Evolutionary conservation across 2,113 vertebrate species (phyloP).

Genomic region (Pungitius pungitius): DNA sequence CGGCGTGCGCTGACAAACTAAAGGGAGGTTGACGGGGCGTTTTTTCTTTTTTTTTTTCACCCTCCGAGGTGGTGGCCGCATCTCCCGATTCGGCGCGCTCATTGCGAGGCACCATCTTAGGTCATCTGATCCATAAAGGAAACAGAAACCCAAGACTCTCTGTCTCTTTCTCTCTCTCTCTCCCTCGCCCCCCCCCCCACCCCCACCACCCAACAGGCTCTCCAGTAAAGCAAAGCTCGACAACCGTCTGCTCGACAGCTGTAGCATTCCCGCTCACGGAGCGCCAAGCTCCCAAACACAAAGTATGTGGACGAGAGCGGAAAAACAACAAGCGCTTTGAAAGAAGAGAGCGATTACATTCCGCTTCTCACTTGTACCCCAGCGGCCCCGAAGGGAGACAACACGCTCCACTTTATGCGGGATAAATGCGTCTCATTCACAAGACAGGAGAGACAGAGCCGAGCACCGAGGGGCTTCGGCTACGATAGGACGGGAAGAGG

Average conservation of each 20-base stretch:
- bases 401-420: constrained; percentile 14
- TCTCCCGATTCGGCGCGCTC: constrained; percentile 47
- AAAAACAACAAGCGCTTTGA: constrained; percentile 57
- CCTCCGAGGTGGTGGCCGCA: background rate
- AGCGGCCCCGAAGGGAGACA: constrained; percentile 8
- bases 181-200: no score
- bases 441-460: constrained; percentile 19
- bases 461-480: background rate
- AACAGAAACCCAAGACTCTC: constrained; percentile 73
- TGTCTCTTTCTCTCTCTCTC: constrained; percentile 34
- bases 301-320: constrained; percentile 63
- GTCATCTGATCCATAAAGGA: constrained; percentile 71
- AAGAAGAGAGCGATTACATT: constrained; percentile 23
- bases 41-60: background rate
- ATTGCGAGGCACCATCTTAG: constrained; percentile 55
- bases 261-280: constrained; percentile 51
- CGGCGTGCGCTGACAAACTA: constrained; percentile 1
- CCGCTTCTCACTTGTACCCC: constrained; percentile 27
- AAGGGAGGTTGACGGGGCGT: constrained; percentile 5
- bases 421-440: constrained; percentile 25
- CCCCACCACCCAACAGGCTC: no score
- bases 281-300: constrained; percentile 64
- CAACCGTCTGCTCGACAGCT: constrained; percentile 75
- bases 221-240: constrained; percentile 53
- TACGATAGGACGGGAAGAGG: background rate